phyloP scores from a whole-genome alignment of 2,888 invertebrate genomes.

The Malachius bipustulatus region DNA sequence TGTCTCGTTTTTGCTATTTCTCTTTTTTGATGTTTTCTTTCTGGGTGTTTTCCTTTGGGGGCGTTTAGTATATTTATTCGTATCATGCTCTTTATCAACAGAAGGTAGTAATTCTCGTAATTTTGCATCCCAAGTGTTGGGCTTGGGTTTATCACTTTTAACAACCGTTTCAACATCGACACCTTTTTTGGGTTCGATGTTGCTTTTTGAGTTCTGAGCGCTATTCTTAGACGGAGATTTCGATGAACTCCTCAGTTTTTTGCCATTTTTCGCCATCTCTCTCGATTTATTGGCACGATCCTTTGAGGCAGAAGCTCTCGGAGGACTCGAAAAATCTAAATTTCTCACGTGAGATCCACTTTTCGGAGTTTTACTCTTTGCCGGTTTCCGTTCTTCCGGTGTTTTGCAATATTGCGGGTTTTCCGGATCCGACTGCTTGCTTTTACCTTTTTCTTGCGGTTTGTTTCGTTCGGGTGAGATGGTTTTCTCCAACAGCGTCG shows the following conservation, averaged over 20 bases:
- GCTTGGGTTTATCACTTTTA: no score
- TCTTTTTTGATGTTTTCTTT: conserved; percentile 6
- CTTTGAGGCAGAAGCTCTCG: conserved; percentile 15
- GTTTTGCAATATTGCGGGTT: background rate
- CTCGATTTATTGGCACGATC: conserved; percentile 5
- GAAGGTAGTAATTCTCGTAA: conserved; percentile 18
- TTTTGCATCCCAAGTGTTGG: conserved; percentile 26
- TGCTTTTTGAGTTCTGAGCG: no score
- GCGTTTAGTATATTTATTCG: no score
- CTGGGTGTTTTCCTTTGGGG: no score
- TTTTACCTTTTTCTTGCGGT: no score
- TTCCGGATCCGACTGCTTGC: background rate
- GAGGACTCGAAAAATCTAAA: conserved; percentile 27
- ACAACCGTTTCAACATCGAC: no score
- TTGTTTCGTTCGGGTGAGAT: no score
- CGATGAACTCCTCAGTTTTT: background rate
- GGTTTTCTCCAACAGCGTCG: no score
- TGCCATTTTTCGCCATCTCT: conserved; percentile 2
- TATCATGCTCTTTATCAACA: conserved; percentile 2
- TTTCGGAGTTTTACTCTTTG: conserved; percentile 16
- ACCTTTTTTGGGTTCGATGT: no score
- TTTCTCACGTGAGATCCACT: conserved; percentile 27
- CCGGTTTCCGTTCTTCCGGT: background rate
- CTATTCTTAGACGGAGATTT: conserved; percentile 2
- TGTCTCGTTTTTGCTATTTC: conserved; percentile 10